Conservation (phyloP, 2,888 invertebrate species). For the Druceiella hillmani region DNA sequence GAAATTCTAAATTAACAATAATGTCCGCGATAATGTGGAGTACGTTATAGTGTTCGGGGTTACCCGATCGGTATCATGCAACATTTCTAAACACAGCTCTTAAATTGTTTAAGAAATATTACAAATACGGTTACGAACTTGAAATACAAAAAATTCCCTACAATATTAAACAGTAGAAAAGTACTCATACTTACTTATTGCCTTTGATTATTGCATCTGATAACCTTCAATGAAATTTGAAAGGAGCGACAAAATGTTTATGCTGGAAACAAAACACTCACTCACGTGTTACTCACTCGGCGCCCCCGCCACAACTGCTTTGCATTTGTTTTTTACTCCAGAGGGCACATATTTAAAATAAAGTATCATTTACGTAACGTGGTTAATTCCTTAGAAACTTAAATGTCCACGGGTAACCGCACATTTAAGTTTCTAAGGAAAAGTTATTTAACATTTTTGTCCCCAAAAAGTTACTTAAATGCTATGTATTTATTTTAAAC, state of each 20-base stretch:
- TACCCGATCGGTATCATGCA: constrained; percentile 3
- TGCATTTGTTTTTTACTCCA: constrained; percentile 1
- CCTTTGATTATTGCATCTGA: background rate
- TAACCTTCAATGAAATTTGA: constrained; percentile 1
- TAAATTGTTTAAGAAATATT: background rate
- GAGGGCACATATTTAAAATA: constrained; percentile 1
- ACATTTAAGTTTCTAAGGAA: no score
- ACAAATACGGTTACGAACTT: constrained; percentile 3
- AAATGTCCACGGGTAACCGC: constrained; percentile 6
- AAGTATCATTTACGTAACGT: background rate
- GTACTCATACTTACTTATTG: no score
- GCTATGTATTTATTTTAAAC: no score
- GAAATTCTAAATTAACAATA: constrained; percentile 1
- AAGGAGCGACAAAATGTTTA: constrained; percentile 1
- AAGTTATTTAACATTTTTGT: no score
- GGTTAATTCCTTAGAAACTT: background rate
- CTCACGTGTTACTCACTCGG: background rate
- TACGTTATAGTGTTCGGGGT: background rate
- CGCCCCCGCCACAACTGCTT: background rate
- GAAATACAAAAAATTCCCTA: constrained; percentile 2
- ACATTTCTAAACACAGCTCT: constrained; percentile 1
- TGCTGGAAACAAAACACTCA: constrained; percentile 1
- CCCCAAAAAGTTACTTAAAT: no score
- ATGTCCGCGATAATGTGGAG: background rate
- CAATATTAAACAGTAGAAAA: no score